Evolutionary conservation across 2,888 invertebrate genomes (phyloP).

Genomic region (Dryobotodes eremita): DNA sequence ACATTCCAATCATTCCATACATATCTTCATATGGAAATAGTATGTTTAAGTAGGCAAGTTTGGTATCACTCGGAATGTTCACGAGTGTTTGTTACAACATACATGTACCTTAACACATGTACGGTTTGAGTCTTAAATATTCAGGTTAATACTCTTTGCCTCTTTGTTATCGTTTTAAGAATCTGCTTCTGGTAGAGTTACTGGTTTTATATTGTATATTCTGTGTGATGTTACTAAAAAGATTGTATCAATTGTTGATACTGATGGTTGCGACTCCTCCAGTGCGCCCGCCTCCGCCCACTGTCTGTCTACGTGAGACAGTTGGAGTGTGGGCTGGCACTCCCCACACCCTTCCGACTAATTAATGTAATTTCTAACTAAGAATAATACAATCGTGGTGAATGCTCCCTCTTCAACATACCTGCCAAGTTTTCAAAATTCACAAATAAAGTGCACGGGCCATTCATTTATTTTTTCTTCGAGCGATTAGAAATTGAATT

Average conservation of each 20-base stretch:
- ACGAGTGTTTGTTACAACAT: constrained; percentile 64
- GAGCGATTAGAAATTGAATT: constrained; percentile 49
- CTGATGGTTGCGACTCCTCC: not conserved
- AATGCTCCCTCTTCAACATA: constrained; percentile 33
- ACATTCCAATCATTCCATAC: constrained; percentile 82
- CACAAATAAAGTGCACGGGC: constrained; percentile 22
- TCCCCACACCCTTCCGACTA: constrained; percentile 6
- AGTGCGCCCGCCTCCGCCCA: constrained; percentile 26
- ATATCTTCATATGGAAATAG: constrained; percentile 77
- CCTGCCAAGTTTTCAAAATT: constrained; percentile 24
- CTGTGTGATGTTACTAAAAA: constrained; percentile 14
- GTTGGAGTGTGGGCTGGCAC: constrained; percentile 10
- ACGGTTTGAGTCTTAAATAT: constrained; percentile 53
- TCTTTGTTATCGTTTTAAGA: constrained; percentile 44
- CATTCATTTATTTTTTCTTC: constrained; percentile 37
- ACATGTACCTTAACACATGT: constrained; percentile 38
- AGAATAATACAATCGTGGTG: not conserved
- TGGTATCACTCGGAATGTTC: constrained; percentile 62
- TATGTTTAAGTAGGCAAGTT: constrained; percentile 70
- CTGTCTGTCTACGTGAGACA: constrained; percentile 12
- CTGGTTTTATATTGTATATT: constrained; percentile 18
- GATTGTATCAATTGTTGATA: constrained; percentile 18
- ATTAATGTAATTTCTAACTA: constrained; percentile 17
- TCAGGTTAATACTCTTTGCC: constrained; percentile 45
- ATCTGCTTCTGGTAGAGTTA: constrained; percentile 40